Evolutionary conservation across 1,140 invertebrate species (phyloP), one percentile per base, ranked within the genome.

Genomic region (Phenacoccus solenopsis): DNA sequence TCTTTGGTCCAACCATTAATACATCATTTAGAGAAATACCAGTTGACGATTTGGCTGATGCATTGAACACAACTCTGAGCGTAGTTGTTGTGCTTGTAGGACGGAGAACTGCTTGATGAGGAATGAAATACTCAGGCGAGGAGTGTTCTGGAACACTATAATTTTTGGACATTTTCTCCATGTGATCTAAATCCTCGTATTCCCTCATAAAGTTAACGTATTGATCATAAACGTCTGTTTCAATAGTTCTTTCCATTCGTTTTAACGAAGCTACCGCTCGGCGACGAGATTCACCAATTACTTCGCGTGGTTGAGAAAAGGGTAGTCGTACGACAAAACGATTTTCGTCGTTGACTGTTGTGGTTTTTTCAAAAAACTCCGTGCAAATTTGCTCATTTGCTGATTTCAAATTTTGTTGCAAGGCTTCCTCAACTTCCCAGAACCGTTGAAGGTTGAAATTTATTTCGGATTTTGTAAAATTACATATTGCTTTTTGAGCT

Each of bases 201-300:
- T 77, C 77, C 13, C 71, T 67, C 73, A 78, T 76, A 56, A 78
- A 77, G 3, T 73, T 28, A 0, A 68, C 12, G 67, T 78, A 78
- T 0, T 22, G 12, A 9, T 28, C 32, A 5, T 25, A 32, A n/a
- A 24, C 25, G 1, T 13, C 12, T 1, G 86, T 69, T 89, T 91
- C 75, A 9, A 49, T 10, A 2, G 12, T 3, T 16, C 38, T 10
- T 16, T 49, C 38, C 5, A 49, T 5, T 16, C 38, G 3, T 16
- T n/a, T 3, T 2, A n/a, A 49, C 13, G 3, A 2, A 10, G 38
- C 5, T 49, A 49, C 13, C 3, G 38, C 38, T 5, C 38, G 4
- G 13, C 20, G 13, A 49, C 3, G 20, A n/a, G 13, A 16, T 5
- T n/a, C 38, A 2, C 12, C 20, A n/a, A 49, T 49, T 16, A 49